Evolutionary conservation across 2,113 vertebrate genomes (phyloP).

Genomic region (Athene noctua): DNA sequence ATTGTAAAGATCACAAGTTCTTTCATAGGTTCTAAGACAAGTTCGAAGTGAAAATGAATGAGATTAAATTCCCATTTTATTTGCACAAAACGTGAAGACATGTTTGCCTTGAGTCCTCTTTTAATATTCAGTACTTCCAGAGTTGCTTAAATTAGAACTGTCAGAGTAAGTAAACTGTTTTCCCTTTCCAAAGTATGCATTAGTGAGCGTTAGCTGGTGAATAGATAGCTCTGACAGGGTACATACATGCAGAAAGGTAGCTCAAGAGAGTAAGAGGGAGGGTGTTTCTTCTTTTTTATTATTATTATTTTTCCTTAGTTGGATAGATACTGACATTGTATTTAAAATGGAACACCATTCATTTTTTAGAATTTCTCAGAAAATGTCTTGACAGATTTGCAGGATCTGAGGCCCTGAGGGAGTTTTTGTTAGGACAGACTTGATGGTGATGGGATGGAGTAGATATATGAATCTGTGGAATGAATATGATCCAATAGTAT

Average conservation of each 20-base stretch:
- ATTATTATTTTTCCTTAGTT: not conserved
- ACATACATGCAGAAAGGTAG: not conserved
- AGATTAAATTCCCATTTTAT: not conserved
- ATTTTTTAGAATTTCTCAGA: not conserved
- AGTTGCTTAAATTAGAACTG: not conserved
- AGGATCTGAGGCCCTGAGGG: not conserved
- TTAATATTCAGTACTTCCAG: not conserved
- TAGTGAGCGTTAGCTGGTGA: not conserved
- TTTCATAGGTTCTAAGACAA: not conserved
- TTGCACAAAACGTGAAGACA: not conserved
- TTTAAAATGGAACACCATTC: not conserved
- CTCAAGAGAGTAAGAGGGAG: not conserved
- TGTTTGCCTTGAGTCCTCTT: not conserved
- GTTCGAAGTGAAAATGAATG: not conserved
- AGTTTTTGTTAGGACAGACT: not conserved
- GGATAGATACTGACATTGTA: not conserved
- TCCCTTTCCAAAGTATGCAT: not conserved
- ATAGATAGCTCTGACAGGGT: not conserved
- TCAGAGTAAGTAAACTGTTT: not conserved
- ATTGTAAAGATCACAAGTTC: not conserved
- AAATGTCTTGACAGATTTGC: not conserved
- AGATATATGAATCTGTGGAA: not conserved
- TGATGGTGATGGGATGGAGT: not conserved
- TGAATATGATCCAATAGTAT: not conserved
- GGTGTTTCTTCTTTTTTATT: rapidly evolving